These are phyloP conservation scores for Apotomis turbidana DNA, from an alignment of 2,888 invertebrate genomes.

Conservation along the genomic window DNA sequence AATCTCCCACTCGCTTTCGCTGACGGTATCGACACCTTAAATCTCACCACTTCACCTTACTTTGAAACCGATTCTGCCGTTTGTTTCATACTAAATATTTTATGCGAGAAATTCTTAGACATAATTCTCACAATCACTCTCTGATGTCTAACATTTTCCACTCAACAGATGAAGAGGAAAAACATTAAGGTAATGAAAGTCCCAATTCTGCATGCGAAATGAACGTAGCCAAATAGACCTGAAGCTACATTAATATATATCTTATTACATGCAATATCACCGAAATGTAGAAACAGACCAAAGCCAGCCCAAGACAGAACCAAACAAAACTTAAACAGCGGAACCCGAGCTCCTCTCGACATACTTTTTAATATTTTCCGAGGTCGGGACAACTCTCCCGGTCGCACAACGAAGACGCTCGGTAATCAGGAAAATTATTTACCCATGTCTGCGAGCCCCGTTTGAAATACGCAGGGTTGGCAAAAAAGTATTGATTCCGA, in stretches of 20 bases:
- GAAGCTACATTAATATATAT: background rate
- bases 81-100: too few relatives aligned
- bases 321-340: constrained; percentile 12
- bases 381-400: constrained; percentile 59
- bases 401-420: constrained; percentile 67
- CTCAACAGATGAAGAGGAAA: too few relatives aligned
- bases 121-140: too few relatives aligned
- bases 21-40: too few relatives aligned
- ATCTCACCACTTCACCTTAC: too few relatives aligned
- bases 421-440: constrained; percentile 83
- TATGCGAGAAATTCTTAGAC: too few relatives aligned
- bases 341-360: constrained; percentile 31
- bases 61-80: too few relatives aligned
- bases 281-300: background rate
- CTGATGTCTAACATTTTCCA: too few relatives aligned
- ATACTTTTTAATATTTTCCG: constrained; percentile 75
- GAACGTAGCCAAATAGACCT: too few relatives aligned
- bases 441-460: constrained; percentile 76
- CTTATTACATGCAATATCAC: background rate
- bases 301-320: background rate
- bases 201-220: too few relatives aligned
- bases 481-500: constrained; percentile 21
- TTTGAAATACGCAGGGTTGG: constrained; percentile 65
- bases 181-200: too few relatives aligned
- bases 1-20: too few relatives aligned